Evolutionary conservation across 2,113 vertebrate genomes (phyloP).

Genomic region (Thalassarche chlororhynchos): DNA sequence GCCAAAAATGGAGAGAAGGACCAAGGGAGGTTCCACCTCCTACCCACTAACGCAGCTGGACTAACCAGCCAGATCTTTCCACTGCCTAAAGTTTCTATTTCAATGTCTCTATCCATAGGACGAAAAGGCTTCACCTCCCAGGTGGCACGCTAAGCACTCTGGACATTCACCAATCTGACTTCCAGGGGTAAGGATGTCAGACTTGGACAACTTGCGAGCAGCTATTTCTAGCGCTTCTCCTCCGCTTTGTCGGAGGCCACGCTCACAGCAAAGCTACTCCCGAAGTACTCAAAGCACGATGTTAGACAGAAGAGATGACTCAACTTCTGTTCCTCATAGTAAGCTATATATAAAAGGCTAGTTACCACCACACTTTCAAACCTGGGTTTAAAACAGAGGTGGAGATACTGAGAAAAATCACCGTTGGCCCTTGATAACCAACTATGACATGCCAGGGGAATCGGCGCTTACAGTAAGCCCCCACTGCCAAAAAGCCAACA

Average conservation of each 20-base stretch:
- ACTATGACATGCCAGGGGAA: neutral
- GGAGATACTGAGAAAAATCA: neutral
- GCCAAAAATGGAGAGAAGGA: neutral
- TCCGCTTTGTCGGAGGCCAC: neutral
- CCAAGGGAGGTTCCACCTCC: neutral
- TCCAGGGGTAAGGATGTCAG: neutral
- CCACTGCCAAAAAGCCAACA: conserved; percentile 9
- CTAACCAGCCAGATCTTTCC: neutral
- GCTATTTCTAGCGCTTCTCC: neutral
- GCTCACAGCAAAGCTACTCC: neutral
- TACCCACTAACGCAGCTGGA: neutral
- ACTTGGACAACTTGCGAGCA: neutral
- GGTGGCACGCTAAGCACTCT: neutral
- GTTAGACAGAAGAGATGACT: conserved; percentile 39
- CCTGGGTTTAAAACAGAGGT: neutral
- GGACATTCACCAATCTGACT: neutral
- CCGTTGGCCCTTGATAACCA: neutral
- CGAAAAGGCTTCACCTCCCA: neutral
- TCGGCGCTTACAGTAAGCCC: neutral
- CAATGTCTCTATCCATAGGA: neutral
- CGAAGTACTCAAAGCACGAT: neutral
- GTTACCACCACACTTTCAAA: neutral
- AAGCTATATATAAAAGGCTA: conserved; percentile 19
- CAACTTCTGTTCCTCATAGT: conserved; percentile 7
- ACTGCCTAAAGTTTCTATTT: neutral